A percentile compares a stretch with the other conserved stretches of the same genome.
phyloP scores from a whole-genome alignment of 2,888 invertebrate genomes.

The Cephus spinipes region DNA sequence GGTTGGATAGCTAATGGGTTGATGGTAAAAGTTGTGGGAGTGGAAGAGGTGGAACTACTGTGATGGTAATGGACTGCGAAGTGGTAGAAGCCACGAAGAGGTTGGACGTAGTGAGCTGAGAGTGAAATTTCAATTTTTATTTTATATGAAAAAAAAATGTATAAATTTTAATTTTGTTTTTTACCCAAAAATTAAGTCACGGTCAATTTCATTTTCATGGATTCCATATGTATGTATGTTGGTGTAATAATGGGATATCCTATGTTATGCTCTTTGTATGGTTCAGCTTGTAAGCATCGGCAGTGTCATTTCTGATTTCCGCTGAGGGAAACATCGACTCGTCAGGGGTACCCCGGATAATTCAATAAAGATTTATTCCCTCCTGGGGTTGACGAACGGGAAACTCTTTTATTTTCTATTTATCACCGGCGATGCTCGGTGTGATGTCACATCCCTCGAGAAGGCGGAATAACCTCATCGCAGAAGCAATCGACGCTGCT shows the following conservation, averaged over 20 bases:
- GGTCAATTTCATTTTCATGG: neutral
- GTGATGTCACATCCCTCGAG: constrained; percentile 8
- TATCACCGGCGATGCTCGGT: constrained; percentile 8
- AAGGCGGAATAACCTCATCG: constrained; percentile 8
- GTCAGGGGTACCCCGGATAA: neutral
- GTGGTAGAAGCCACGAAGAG: neutral
- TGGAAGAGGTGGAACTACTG: neutral
- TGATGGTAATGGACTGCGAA: neutral
- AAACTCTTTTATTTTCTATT: constrained; percentile 12
- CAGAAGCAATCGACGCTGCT: constrained; percentile 6
- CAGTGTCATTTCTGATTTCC: constrained; percentile 6
- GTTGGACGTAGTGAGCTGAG: neutral
- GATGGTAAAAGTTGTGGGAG: neutral
- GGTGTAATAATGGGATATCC: neutral
- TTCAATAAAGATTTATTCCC: constrained; percentile 7
- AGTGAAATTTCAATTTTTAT: neutral
- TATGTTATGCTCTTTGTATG: neutral
- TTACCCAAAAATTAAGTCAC: neutral
- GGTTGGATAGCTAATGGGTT: neutral
- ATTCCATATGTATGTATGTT: too few relatives aligned
- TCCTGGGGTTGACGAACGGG: constrained; percentile 5
- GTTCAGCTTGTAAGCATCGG: neutral
- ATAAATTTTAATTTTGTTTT: neutral
- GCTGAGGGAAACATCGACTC: constrained; percentile 1
- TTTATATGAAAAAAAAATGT: too few relatives aligned